Evolutionary conservation across 2,888 invertebrate genomes (phyloP), one percentile per base, ranked within the genome.

Genomic region (Carcina quercana): DNA sequence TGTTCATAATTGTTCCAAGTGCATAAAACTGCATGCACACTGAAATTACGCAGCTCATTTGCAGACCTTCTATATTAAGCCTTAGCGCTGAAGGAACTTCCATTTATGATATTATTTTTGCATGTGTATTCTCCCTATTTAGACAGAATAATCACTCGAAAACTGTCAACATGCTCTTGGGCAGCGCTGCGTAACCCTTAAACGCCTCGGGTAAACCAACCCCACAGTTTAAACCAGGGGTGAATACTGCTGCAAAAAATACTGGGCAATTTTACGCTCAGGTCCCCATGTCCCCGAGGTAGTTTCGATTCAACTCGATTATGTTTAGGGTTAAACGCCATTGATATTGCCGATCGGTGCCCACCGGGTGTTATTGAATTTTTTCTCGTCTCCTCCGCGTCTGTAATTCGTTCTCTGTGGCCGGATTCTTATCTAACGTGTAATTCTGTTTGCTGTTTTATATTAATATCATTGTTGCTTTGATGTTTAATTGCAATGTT

Each of bases 261-360:
- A 73, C 72, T 65, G 70, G 59, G 65, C 79, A 78, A 75, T 80
- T 80, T 78, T 61, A 74, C 71, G 72, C 50, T 59, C 59, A 65
- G 60, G 65, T 60, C 69, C 78, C 67, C 61, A 54, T 68, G 82
- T 75, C 82, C 82, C 82, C 60, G 63, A 83, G 82, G 82, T 83
- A 79, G 82, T 82, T 82, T 78, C 76, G 69, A 78, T 75, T 68
- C 72, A 64, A 70, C 73, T 67, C 79, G 78, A 83, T 83, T 80
- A 82, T 75, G 74, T 79, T 78, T 78, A 80, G 82, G 83, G 83
- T 83, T 82, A 83, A 82, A 75, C 68, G 75, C 75, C 80, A 82
- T 79, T 80, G 82, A 80, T 83, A 83, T 79, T 71, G 69, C 70
- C 73, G 71, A 71, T 73, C 67, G 70, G 61, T 55, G 59, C n/a